Conservation (phyloP, 2,113 vertebrate genomes). For the Dipodomys stephensi region DNA sequence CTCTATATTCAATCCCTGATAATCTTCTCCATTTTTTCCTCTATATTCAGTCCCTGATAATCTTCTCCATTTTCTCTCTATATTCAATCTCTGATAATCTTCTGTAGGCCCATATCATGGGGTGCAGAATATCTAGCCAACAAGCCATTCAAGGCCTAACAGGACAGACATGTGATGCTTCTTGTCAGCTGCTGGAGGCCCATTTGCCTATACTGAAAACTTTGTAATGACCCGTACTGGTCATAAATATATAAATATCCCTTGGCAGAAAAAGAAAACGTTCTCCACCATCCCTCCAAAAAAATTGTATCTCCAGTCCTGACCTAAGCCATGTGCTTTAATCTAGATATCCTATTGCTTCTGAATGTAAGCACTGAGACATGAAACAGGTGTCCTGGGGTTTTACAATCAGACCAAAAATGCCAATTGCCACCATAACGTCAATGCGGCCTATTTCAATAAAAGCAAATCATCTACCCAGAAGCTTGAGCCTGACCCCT, state of each 20-base stretch:
- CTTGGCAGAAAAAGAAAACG: too few relatives aligned
- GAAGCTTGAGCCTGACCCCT: neutral
- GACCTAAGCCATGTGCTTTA: neutral
- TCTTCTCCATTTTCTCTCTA: neutral
- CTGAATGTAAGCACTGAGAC: neutral
- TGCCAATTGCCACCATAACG: neutral
- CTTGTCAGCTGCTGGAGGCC: too few relatives aligned
- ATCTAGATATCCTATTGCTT: neutral
- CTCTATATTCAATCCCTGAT: neutral
- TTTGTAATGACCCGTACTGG: too few relatives aligned
- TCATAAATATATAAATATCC: neutral
- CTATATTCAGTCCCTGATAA: neutral
- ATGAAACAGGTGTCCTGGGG: neutral
- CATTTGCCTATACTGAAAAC: too few relatives aligned
- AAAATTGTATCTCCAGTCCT: neutral
- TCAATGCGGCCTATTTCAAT: neutral
- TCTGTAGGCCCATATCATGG: neutral
- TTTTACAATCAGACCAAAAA: neutral
- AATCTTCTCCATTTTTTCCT: too few relatives aligned
- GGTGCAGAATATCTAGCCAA: too few relatives aligned
- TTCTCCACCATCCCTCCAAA: neutral
- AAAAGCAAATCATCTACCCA: neutral
- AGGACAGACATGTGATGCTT: neutral
- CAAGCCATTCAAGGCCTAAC: too few relatives aligned
- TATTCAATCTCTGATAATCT: neutral